Evolutionary conservation across 1,140 invertebrate species (phyloP), one percentile per base, ranked within the genome.

Genomic region (Luehdorfia chinensis): DNA sequence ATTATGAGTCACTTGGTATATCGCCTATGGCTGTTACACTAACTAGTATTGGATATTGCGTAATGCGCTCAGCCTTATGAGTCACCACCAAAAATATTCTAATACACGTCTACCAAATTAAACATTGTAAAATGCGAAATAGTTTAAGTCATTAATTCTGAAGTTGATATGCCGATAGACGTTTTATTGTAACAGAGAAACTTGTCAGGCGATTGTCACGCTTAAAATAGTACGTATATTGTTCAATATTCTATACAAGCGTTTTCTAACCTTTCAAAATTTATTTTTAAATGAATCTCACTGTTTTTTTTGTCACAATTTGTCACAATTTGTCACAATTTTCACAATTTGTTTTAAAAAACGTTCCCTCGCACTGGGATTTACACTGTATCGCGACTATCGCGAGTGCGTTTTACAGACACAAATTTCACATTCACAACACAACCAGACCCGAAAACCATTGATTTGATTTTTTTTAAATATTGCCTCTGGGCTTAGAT

Each of bases 41-140:
- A 69, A 75, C 69, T 61, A 54, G 59, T 73, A 72, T 77, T 67
- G 54, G 53, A 34, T 62, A 69, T 83, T 79, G 65, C 76, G 76
- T 73, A 80, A 84, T 69, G 53, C 57, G 21, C 48, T 56, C 65
- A 49, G 50, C 47, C 28, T 46, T 36, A 55, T 84, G 77, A 84
- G 52, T 80, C 79, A 81, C 44, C 62, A 52, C 51, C 61, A 19
- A 75, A 75, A 79, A 77, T 79, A 74, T 59, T 61, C 48, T 67
- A 55, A 60, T 50, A 54, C 41, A 47, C 25, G 47, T 46, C 21
- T 36, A 2, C 37, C 1, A 43, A 43, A 43, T 27, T 27, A 27
- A 43, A 43, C 37, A 28, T 15, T 28, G 14, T 27, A 28, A 25
- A 28, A 25, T 25, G 19, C 25, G 23, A 28, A 28, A 39, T 14